Conservation (phyloP, 2,797 vertebrate genomes). For the Aeoliscus strigatus region DNA sequence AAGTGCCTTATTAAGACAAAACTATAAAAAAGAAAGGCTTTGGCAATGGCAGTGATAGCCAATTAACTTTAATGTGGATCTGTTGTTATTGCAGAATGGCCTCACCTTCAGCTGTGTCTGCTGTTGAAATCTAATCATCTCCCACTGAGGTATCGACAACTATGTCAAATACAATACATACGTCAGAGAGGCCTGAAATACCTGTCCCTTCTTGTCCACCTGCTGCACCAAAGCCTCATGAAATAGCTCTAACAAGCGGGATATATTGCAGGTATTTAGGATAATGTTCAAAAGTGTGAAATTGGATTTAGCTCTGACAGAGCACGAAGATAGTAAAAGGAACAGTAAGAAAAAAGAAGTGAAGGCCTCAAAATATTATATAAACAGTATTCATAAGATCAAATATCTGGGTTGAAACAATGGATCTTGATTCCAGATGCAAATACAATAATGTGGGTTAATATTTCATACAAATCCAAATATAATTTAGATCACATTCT, state of each 20-base stretch:
- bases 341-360: conserved; percentile 18
- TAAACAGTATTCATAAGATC: conserved; percentile 3
- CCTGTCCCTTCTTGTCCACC: conserved; percentile 19
- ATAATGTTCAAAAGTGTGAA: conserved; percentile 67
- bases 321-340: conserved; percentile 36
- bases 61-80: background rate
- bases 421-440: no score
- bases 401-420: conserved; percentile 14
- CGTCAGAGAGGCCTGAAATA: conserved; percentile 22
- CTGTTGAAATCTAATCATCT: conserved; percentile 7
- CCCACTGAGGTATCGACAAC: background rate
- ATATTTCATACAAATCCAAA: no score
- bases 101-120: conserved; percentile 9
- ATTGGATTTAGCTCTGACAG: conserved; percentile 58
- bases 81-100: background rate
- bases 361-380: conserved; percentile 27
- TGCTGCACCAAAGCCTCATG: conserved; percentile 40
- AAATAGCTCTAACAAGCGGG: conserved; percentile 38
- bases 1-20: background rate
- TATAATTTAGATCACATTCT: no score
- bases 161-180: background rate
- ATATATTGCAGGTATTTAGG: conserved; percentile 53
- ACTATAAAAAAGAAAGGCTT: background rate
- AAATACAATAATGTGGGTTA: no score
- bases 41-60: background rate